phyloP scores from a whole-genome alignment of 2,797 vertebrate species.

The Gadopsis marmoratus region DNA sequence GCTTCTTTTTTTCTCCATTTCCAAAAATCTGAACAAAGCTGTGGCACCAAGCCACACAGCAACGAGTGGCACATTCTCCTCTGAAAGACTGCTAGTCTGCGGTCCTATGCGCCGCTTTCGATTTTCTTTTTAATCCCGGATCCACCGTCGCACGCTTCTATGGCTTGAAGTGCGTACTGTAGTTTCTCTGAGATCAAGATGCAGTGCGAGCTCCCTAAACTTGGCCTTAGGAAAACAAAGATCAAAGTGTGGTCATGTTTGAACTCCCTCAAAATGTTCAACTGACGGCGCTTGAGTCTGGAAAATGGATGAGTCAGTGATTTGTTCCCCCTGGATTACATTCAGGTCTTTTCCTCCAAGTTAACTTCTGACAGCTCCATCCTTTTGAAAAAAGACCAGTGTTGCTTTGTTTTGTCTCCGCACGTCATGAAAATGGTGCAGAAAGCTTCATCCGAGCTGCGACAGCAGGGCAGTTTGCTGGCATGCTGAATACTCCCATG shows the following conservation, averaged over 20 bases:
- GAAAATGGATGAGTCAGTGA: slow-evolving; percentile 55
- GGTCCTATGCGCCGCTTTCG: slow-evolving; percentile 14
- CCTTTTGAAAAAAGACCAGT: slow-evolving; percentile 32
- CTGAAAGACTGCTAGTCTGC: slow-evolving; percentile 11
- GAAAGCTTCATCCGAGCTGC: slow-evolving; percentile 52
- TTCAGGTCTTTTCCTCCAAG: slow-evolving; percentile 53
- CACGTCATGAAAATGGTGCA: slow-evolving; percentile 41
- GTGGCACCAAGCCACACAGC: slow-evolving; percentile 20
- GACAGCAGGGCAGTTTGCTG: slow-evolving; percentile 52
- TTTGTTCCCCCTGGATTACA: slow-evolving; percentile 53
- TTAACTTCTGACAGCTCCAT: slow-evolving; percentile 61
- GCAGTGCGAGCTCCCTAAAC: slow-evolving; percentile 40
- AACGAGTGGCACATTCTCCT: slow-evolving; percentile 17
- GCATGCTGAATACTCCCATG: slow-evolving; percentile 57
- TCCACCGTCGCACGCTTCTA: slow-evolving; percentile 27
- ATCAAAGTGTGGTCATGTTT: slow-evolving; percentile 59
- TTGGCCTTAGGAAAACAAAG: slow-evolving; percentile 61
- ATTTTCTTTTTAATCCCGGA: slow-evolving; percentile 31
- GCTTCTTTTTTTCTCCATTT: neutral
- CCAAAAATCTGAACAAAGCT: slow-evolving; percentile 32
- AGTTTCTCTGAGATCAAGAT: slow-evolving; percentile 35
- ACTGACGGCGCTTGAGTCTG: slow-evolving; percentile 43
- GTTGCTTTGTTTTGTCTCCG: slow-evolving; percentile 51
- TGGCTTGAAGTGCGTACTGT: slow-evolving; percentile 14
- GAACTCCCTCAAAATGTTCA: slow-evolving; percentile 46